Conservation (phyloP, 2,888 invertebrate species). For the Formica aserva region DNA sequence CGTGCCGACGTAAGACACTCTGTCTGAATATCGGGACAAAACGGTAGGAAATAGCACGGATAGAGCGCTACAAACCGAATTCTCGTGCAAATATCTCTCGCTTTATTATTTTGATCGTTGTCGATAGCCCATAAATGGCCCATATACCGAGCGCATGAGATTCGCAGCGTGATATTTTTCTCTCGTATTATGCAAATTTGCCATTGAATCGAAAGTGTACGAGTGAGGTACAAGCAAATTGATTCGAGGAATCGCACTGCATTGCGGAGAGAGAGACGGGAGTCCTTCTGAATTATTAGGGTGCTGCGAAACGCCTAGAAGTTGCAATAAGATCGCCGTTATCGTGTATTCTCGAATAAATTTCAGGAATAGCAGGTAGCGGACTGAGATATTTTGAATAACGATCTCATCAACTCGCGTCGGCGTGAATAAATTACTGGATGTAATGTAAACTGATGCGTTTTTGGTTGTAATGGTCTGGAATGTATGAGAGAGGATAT, state of each 20-base stretch:
- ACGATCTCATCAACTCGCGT: constrained; percentile 63
- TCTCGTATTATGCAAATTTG: constrained; percentile 60
- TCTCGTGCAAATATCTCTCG: background rate
- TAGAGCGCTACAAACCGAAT: too few species aligned
- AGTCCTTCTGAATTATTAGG: constrained; percentile 66
- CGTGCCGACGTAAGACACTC: constrained; percentile 24
- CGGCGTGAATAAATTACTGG: constrained; percentile 48
- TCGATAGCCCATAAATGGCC: background rate
- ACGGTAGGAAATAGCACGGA: constrained; percentile 1
- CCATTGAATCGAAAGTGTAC: constrained; percentile 57
- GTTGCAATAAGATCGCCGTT: constrained; percentile 68
- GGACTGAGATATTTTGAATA: constrained; percentile 60
- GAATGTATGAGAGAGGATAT: constrained; percentile 6
- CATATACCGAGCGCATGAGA: background rate
- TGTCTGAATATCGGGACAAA: constrained; percentile 3
- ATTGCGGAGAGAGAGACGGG: constrained; percentile 28
- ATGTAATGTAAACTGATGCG: constrained; percentile 32
- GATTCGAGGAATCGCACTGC: constrained; percentile 64
- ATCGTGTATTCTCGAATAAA: constrained; percentile 63
- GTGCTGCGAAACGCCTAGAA: constrained; percentile 50
- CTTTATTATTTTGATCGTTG: constrained; percentile 27
- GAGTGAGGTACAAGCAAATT: constrained; percentile 57
- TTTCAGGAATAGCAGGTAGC: constrained; percentile 56
- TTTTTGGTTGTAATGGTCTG: constrained; percentile 14
- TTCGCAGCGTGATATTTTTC: constrained; percentile 51